phyloP scores from a whole-genome alignment of 2,888 invertebrate genomes.

The Gisinianus flammeolus region DNA sequence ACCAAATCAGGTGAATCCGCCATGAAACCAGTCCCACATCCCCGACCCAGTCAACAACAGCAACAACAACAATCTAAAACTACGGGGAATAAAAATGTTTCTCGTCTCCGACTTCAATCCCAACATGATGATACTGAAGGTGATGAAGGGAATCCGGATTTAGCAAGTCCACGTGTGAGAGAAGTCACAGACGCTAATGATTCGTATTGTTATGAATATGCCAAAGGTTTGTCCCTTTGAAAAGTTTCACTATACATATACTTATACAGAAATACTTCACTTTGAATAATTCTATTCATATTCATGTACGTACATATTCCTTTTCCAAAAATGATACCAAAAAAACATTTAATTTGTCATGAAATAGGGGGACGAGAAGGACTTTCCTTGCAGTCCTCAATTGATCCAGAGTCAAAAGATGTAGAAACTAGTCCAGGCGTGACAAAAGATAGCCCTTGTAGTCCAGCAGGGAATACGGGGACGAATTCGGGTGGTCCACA shows the following conservation, averaged over 20 bases:
- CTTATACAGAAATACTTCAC: background rate
- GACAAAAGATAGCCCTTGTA: slow-evolving; percentile 32
- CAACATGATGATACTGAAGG: slow-evolving; percentile 57
- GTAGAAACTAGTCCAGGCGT: slow-evolving; percentile 47
- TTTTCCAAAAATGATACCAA: background rate
- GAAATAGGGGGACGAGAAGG: slow-evolving; percentile 51
- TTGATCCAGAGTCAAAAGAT: slow-evolving; percentile 56
- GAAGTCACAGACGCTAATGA: slow-evolving; percentile 59
- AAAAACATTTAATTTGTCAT: background rate
- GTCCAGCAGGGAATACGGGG: slow-evolving; percentile 38
- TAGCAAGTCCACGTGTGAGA: slow-evolving; percentile 60
- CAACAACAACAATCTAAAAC: too few relatives aligned
- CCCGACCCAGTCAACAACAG: slow-evolving; percentile 44
- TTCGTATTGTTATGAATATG: slow-evolving; percentile 56
- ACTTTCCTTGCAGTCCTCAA: slow-evolving; percentile 57
- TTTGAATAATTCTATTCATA: background rate
- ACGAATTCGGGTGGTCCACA: slow-evolving; percentile 53
- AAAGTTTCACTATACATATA: background rate
- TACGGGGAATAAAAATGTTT: slow-evolving; percentile 43
- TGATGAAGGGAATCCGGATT: slow-evolving; percentile 60
- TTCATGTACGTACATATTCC: too few relatives aligned
- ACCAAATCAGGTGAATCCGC: slow-evolving; percentile 46
- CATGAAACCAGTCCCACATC: slow-evolving; percentile 41
- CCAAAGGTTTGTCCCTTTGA: slow-evolving; percentile 48
- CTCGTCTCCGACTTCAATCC: slow-evolving; percentile 53